Conservation (phyloP, 2,888 invertebrate genomes). For the Lapara coniferarum region DNA sequence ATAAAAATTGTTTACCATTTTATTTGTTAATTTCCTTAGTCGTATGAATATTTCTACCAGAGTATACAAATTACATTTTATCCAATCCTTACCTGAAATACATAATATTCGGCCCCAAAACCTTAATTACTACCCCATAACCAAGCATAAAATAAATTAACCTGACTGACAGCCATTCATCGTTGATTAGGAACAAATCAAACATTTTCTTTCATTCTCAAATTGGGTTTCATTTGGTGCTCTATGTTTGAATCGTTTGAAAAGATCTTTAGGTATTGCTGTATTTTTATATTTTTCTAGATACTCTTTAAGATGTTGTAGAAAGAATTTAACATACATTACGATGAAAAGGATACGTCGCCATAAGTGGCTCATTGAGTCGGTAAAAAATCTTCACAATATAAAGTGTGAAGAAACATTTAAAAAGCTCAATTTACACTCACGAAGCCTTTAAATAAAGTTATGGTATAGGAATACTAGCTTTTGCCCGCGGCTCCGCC, state of each 20-base stretch:
- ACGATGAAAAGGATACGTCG: conserved; percentile 5
- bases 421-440: conserved; percentile 6
- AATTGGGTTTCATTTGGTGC: not conserved
- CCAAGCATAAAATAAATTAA: conserved; percentile 1
- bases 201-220: conserved; percentile 8
- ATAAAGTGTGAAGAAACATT: not conserved
- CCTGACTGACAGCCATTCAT: not conserved
- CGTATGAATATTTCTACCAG: too few species aligned
- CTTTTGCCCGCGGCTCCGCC: too few species aligned
- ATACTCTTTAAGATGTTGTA: not conserved
- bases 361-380: not conserved
- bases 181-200: conserved; percentile 27
- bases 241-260: not conserved
- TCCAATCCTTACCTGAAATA: not conserved
- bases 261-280: not conserved
- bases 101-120: not conserved
- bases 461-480: not conserved
- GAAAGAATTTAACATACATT: conserved; percentile 5
- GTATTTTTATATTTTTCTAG: not conserved
- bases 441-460: not conserved
- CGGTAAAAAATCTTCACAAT: conserved; percentile 10
- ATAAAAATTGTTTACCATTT: too few species aligned
- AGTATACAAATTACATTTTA: too few species aligned
- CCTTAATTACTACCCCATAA: not conserved
- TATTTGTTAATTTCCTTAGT: too few species aligned